Percentiles rank a stretch among this genome's conserved stretches.
Conservation (phyloP, 2,797 vertebrate genomes). For the Orientallactaga sibirica region DNA sequence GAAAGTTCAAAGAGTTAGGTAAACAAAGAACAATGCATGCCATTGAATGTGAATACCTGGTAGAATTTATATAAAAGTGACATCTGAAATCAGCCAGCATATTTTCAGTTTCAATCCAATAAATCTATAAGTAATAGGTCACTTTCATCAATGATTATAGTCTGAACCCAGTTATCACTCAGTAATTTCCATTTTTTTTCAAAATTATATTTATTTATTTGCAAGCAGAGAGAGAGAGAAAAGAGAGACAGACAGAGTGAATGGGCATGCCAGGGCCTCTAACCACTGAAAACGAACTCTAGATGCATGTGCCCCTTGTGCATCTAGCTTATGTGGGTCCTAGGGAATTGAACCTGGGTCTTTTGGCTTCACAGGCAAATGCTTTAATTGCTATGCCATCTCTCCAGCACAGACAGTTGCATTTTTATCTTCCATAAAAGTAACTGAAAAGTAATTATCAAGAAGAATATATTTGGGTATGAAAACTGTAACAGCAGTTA, state of each 20-base stretch:
- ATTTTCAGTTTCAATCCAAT: not conserved
- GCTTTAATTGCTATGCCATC: too few species aligned
- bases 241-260: too few species aligned
- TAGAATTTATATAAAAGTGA: not conserved
- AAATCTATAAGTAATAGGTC: not conserved
- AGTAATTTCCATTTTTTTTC: not conserved
- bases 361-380: too few species aligned
- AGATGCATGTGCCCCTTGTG: too few species aligned
- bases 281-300: too few species aligned
- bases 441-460: not conserved
- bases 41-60: not conserved
- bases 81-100: not conserved
- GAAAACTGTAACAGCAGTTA: constrained; percentile 10
- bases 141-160: not conserved
- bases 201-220: too few species aligned
- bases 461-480: not conserved
- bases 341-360: too few species aligned
- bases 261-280: too few species aligned
- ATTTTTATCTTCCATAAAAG: not conserved
- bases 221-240: too few species aligned
- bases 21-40: not conserved
- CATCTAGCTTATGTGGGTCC: too few species aligned
- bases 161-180: not conserved
- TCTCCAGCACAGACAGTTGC: too few species aligned
- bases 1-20: not conserved